These are phyloP conservation scores for Uloborus plumipes DNA, from an alignment of 2,888 invertebrate species.

Conservation along the genomic window DNA sequence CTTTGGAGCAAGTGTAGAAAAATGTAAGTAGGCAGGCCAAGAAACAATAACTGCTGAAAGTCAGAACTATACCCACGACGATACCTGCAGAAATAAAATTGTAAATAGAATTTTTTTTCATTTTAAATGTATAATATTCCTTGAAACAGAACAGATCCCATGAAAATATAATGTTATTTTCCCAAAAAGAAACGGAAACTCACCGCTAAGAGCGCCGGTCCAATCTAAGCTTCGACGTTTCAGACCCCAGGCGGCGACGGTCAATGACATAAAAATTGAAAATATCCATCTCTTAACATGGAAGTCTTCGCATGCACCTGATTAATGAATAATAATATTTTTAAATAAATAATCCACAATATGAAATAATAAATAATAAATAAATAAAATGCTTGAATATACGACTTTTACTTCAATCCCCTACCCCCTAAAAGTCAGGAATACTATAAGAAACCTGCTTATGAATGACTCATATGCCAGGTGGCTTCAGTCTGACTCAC, in stretches of 20 bases:
- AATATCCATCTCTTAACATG: constrained; percentile 37
- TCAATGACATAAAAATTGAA: constrained; percentile 24
- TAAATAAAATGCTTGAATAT: not conserved
- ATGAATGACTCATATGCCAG: no score
- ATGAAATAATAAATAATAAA: not conserved
- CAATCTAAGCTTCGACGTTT: constrained; percentile 42
- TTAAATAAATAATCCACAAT: not conserved
- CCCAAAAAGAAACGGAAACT: not conserved
- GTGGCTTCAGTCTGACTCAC: no score
- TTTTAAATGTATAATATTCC: no score
- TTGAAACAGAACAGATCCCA: no score
- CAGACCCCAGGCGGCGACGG: constrained; percentile 40
- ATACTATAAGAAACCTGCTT: no score
- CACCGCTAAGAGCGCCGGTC: constrained; percentile 52
- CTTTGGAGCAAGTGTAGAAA: constrained; percentile 84
- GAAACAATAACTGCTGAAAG: constrained; percentile 84
- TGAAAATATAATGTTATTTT: no score
- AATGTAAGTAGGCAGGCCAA: constrained; percentile 81
- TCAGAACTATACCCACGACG: constrained; percentile 82
- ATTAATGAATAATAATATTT: not conserved
- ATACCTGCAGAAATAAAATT: constrained; percentile 28
- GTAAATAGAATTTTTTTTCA: no score
- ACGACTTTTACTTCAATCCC: no score
- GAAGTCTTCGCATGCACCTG: constrained; percentile 29
- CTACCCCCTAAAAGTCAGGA: no score